Evolutionary conservation across 2,797 vertebrate species (phyloP), one percentile per base, ranked within the genome.

Genomic region (Hippocampus kuda): DNA sequence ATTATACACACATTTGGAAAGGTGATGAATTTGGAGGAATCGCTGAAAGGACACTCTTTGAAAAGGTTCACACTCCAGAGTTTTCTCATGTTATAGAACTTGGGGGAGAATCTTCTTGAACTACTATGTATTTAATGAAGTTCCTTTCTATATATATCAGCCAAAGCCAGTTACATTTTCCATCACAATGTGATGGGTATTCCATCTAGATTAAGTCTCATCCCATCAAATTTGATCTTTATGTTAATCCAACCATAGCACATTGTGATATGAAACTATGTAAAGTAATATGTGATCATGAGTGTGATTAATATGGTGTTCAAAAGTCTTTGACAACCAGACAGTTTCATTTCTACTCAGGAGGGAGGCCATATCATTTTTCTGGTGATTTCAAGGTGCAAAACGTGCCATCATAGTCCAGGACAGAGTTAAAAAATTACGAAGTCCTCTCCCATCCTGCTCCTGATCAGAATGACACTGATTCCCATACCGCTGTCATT

Each of bases 1-100:
- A 88, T 89, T 82, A 86, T 78, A 72, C 69, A 78, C 65, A 65
- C 72, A 68, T 77, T 79, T 72, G 76, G 74, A 83, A 81, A 86
- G 81, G 78, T 84, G 79, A 85, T 74, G 48, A 64, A 79, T 67
- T 85, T 72, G 73, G 74, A 81, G 68, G 75, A 77, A 69, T 80
- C 44, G 64, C 78, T 73, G 64, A 86, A 85, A 84, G 72, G 70
- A 77, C 61, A 68, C 5, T 41, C 71, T 83, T 78, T 75, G 71
- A 81, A 82, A 57, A 81, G 38, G 66, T 67, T 70, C 75, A 79
- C 72, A 78, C 71, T 70, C 41, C 22, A 53, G 38, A 65, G 68
- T 67, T 68, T 70, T 54, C 60, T 30, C 69, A 76, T 65, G 16
- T 74, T 57, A 72, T 74, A 75, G 54, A 49, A 70, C 24, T 10